A percentile compares a stretch with the other conserved stretches of the same genome.
Conservation (phyloP, 2,113 vertebrate species). For the Onychostruthus taczanowskii region DNA sequence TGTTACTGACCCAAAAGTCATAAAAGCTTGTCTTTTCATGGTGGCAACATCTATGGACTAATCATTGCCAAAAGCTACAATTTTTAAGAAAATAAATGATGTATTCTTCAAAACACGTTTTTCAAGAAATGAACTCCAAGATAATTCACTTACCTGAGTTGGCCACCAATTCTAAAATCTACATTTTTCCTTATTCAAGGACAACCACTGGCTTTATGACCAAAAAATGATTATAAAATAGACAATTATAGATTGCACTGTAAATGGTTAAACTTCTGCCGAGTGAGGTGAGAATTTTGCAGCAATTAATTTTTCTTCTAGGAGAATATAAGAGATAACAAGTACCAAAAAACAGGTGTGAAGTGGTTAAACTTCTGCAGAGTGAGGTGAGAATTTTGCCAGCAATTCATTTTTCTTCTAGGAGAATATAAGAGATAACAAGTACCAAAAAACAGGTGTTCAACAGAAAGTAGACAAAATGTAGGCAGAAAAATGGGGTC, state of each 20-base stretch:
- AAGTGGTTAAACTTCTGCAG: background rate
- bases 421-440: background rate
- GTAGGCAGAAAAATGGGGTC: background rate
- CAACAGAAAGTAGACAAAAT: background rate
- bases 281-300: background rate
- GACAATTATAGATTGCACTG: background rate
- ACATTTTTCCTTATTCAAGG: constrained; percentile 11
- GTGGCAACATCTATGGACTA: background rate
- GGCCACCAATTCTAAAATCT: background rate
- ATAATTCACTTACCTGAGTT: background rate
- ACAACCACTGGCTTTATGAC: background rate
- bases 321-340: background rate
- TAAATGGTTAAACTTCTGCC: background rate
- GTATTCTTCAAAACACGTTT: background rate
- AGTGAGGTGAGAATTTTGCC: background rate
- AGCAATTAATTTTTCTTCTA: background rate
- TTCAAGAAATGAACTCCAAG: background rate
- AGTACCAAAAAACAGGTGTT: background rate
- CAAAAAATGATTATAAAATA: constrained; percentile 2
- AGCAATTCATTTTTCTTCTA: background rate
- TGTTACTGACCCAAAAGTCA: background rate
- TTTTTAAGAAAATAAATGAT: background rate
- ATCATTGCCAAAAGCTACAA: background rate
- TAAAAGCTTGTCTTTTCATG: background rate
- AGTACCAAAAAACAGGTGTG: background rate